Evolutionary conservation across 1,140 invertebrate genomes (phyloP), one percentile per base, ranked within the genome.

Genomic region (Belonocnema kinseyi): DNA sequence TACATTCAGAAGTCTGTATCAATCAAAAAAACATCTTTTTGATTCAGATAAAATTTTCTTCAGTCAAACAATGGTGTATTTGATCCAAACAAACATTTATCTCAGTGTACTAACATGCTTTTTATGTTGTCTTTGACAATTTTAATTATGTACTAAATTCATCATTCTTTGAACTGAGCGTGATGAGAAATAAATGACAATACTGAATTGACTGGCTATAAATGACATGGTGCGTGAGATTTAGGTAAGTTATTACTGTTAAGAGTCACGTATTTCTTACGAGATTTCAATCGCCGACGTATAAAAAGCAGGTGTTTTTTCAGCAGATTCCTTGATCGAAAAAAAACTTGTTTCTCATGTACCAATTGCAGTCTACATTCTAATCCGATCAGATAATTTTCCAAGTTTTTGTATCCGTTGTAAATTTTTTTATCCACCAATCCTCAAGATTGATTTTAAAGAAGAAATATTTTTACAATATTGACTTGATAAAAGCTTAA

Each of bases 171-270:
- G 26, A 40, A 66, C 40, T 46, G 61, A 66, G 46, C 61, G 61
- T 66, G 61, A 66, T 46, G 61, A 46, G 33, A 40, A 66, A 66
- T 33, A 66, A 66, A 66, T 40, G 46, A 66, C 61, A 66, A 66
- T 66, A 16, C 13, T 66, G 61, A 66, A 66, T 66, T n/a, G 61
- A 16, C 61, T 21, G 26, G 33, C 33, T n/a, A 66, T 66, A 66
- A 66, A 66, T 66, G 61, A 66, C 61, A 66, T 66, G 46, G 61
- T 66, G 40, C 61, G 61, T 66, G 61, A 66, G 61, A 66, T 66
- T 66, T 40, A 66, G 61, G 61, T 66, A n/a, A 66, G 21, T 40
- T 46, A 14, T n/a, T 33, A 66, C 21, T 66, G 33, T 66, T 16
- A 46, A 66, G 26, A 40, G 61, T 66, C 61, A 66, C 61, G 61